phyloP scores from a whole-genome alignment of 2,797 vertebrate species.

The Hemitrygon akajei region DNA sequence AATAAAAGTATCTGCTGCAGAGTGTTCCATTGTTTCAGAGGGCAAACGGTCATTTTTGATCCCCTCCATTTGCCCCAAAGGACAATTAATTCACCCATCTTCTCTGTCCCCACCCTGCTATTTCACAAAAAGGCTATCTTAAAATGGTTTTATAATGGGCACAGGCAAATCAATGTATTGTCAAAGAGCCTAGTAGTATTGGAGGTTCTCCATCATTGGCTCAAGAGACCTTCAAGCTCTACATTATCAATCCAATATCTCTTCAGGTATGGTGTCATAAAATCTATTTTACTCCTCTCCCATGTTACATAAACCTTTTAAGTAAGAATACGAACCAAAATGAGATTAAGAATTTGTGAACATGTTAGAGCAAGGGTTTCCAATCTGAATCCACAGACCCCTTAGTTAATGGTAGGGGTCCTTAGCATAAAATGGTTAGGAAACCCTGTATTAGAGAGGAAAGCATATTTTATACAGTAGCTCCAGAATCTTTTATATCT shows the following conservation, averaged over 20 bases:
- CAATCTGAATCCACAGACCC: too few relatives aligned
- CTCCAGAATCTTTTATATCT: background rate
- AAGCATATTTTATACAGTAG: too few relatives aligned
- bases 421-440: too few relatives aligned
- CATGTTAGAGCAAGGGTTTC: too few relatives aligned
- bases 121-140: background rate
- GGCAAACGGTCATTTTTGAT: background rate
- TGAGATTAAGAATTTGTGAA: background rate
- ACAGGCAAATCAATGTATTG: background rate
- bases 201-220: background rate
- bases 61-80: background rate
- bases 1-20: background rate
- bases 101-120: background rate
- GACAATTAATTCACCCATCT: background rate
- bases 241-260: conserved; percentile 10
- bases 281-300: background rate
- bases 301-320: background rate
- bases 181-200: background rate
- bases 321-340: background rate
- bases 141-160: background rate
- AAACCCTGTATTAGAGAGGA: too few relatives aligned
- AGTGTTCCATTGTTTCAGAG: background rate
- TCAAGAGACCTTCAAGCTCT: conserved; percentile 3
- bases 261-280: conserved; percentile 26
- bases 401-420: too few relatives aligned